Percentiles rank a stretch among this genome's conserved stretches.
Evolutionary conservation across 2,797 vertebrate species (phyloP).

Genomic region (Xiphophorus birchmanni): DNA sequence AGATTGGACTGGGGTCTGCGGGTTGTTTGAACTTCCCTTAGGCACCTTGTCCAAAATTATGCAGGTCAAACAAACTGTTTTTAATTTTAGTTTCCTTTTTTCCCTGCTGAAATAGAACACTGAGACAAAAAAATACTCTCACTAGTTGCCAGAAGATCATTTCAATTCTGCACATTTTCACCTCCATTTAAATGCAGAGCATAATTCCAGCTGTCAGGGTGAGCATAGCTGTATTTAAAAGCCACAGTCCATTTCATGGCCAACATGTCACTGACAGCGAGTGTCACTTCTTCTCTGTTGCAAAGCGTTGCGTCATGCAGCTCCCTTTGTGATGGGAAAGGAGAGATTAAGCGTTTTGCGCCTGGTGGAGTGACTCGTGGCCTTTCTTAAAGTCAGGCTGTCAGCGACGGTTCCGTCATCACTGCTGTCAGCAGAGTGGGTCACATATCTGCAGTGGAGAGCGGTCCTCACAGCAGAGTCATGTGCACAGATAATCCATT

Average conservation of each 20-base stretch:
- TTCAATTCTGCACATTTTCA: constrained; percentile 18
- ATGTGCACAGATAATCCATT: constrained; percentile 39
- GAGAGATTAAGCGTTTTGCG: constrained; percentile 42
- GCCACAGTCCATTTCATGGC: constrained; percentile 27
- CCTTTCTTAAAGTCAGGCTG: constrained; percentile 45
- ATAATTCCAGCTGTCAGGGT: constrained; percentile 33
- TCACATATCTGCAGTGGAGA: constrained; percentile 49
- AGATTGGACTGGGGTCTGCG: not conserved
- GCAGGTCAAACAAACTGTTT: not conserved
- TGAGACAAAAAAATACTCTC: not conserved
- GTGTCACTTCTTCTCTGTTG: constrained; percentile 31
- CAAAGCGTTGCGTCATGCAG: constrained; percentile 59
- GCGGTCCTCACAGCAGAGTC: not conserved
- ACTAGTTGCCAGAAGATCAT: not conserved
- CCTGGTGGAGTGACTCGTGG: constrained; percentile 50
- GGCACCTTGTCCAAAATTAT: not conserved
- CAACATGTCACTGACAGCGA: constrained; percentile 24
- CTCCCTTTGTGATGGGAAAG: constrained; percentile 38
- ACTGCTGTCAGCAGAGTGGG: constrained; percentile 29
- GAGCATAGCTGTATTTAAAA: constrained; percentile 28
- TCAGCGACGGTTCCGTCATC: constrained; percentile 44
- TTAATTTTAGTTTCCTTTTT: not conserved
- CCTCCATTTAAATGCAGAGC: constrained; percentile 25
- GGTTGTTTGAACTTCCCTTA: not conserved
- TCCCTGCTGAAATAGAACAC: not conserved